Base-by-base conservation (phyloP, 2,888 invertebrate species). In the Standfussiana lucernea region DNA sequence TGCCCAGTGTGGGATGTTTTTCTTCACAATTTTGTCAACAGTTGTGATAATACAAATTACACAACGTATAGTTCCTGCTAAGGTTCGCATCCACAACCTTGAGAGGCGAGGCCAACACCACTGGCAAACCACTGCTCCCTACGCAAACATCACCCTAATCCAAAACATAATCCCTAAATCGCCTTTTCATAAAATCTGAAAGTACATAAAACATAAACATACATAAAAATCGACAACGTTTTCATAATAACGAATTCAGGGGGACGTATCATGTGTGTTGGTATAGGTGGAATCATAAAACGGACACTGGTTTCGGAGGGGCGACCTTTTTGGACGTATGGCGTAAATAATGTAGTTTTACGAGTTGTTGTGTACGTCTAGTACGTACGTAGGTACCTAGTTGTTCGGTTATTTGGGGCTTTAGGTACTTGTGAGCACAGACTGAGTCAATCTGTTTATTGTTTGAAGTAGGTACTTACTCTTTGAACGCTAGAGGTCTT, bases 321-420 rank as follows among this genome's bases (percentile, higher is more conserved):
- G 28, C 81, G 81, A 86, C 81, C 84, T 72, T 81, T 86, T 72
- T 50, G 73, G 59, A 77, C 72, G 75, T 67, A 72, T 79, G 75
- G 67, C 77, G 79, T 84, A 77, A 86, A 86, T 86, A 86, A 81
- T 79, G 40, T 80, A 86, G 84, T 77, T 86, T 86, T 83, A 86
- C 62, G 84, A 79, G 61, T n/a, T 24, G 72, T 5, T 80, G 53
- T 80, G 35, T 65, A 66, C 62, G 35, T 59, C 24, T 35, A 47
- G 40, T 68, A 66, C n/a, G 62, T 72, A 84, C n/a, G 4, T 70
- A 69, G 13, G 28, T 45, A 64, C 64, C 64, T 64, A 64, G 64
- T 64, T 64, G 40, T 42, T 32, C 53, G 24, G 13, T 28, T 62
- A 53, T 61, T 67, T 73, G 69, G 42, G 77, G 64, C 45, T 37